Evolutionary conservation across 2,888 invertebrate species (phyloP).

Genomic region (Linnaemya vulpina): DNA sequence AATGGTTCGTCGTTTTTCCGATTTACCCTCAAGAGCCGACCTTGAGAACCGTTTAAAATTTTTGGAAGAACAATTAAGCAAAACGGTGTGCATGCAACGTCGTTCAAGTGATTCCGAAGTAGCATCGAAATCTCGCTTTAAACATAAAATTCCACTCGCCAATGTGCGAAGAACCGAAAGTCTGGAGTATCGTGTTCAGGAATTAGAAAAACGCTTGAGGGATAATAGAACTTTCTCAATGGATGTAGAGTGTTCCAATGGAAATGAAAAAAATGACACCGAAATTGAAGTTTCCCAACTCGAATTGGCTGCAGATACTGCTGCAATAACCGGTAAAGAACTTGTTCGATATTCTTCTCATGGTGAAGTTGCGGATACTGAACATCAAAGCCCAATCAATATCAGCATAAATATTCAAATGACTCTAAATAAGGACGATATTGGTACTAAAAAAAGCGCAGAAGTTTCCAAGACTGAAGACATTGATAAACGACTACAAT

Average conservation of each 20-base stretch:
- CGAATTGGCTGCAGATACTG: conserved; percentile 69
- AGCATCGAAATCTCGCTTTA: conserved; percentile 75
- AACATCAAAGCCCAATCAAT: conserved; percentile 77
- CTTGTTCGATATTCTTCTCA: conserved; percentile 78
- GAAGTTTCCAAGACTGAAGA: conserved; percentile 74
- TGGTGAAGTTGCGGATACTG: conserved; percentile 77
- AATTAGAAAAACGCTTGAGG: conserved; percentile 79
- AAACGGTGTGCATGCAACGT: conserved; percentile 81
- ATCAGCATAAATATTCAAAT: conserved; percentile 81
- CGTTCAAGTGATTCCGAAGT: conserved; percentile 82
- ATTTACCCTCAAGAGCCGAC: conserved; percentile 81
- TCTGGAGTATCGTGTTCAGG: conserved; percentile 78
- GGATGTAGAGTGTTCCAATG: conserved; percentile 75
- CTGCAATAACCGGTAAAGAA: conserved; percentile 78
- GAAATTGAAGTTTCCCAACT: conserved; percentile 55
- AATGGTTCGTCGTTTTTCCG: conserved; percentile 82
- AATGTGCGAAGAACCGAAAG: conserved; percentile 45
- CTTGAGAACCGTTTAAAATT: conserved; percentile 81
- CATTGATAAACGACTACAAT: conserved; percentile 75
- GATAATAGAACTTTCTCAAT: conserved; percentile 74
- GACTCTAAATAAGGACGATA: conserved; percentile 76
- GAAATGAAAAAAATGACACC: conserved; percentile 35
- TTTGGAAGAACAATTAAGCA: conserved; percentile 79
- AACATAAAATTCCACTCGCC: not conserved
- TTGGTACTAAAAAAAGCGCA: conserved; percentile 66